Base-by-base conservation (phyloP, 2,113 vertebrate genomes). In the Sinocyclocheilus anophthalmus region DNA sequence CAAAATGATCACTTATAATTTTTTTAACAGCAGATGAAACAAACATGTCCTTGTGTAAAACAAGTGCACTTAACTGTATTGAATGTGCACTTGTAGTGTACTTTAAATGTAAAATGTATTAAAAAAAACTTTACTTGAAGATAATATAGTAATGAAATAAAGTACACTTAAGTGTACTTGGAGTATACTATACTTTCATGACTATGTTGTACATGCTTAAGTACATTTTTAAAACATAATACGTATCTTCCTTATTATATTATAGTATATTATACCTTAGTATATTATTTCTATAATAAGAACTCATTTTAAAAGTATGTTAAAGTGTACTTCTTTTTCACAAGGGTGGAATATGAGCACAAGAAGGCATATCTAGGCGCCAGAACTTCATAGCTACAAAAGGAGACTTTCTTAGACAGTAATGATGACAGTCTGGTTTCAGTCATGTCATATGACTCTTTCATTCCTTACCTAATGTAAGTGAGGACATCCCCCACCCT, bases 401-500 rank as follows among this genome's bases (percentile, higher is more conserved):
- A 42, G 8, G 42, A 42, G 42, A 42, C 42, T 42, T 42, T 42
- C 42, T 8, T 8, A 8, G 42, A 42, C 7, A 12, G 42, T 16
- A 24, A 76, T 50, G n/a, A 14, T 50, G 42, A 76, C 72, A 73
- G 70, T 73, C 37, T 73, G 33, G 37, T 42, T 73, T 73, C 37
- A 73, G 70, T 59, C 72, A 72, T 37, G 67, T 33, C 16, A 70
- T 75, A 72, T 78, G 79, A 55, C 63, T 33, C 8, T 39, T 72
- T 39, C 76, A 84, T 61, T 63, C 75, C 6, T 81, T 1, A 39
- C 33, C 84, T 83, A 89, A 90, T 67, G 87, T 59, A 86, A 93
- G 72, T 87, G 18, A 87, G 18, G 18, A 85, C 78, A 88, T 76
- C 88, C 76, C 86, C 86, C 42, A 84, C 87, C 90, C 88, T 77